Evolutionary conservation across 2,888 invertebrate genomes (phyloP), one percentile per base, ranked within the genome.

Genomic region (Phortica magna): DNA sequence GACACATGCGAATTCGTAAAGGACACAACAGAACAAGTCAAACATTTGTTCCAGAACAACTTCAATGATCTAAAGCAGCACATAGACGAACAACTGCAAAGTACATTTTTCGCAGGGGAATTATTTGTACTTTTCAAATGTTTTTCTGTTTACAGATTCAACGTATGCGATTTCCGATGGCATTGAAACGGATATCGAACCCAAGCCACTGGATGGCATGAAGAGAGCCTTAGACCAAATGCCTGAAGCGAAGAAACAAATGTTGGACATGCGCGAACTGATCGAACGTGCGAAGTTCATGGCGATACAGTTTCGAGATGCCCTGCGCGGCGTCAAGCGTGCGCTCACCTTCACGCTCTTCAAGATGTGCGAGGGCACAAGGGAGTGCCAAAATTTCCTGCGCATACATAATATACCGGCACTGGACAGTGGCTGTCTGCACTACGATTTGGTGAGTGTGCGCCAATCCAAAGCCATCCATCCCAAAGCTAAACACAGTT

Each of bases 1-100:
- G 97, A 97, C 92, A 93, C 94, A 53, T 93, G 94, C 82, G 93
- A 93, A 71, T 97, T 94, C 92, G 92, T 97, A 82, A 93, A 94
- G 85, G 93, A 94, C 77, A 96, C 96, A 61, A 94, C 95, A 88
- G 91, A 92, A 84, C 95, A 96, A 91, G 93, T 96, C 84, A 92
- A 94, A 83, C 94, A 94, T 88, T 92, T 97, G 79, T 93, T 97
- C 81, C 93, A 94, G 76, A 92, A 91, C 75, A 97, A 97, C 93
- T 97, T 95, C 92, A 89, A 93, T 53, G 95, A 96, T 91, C 93
- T 97, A 75, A 93, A 95, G 83, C 88, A 90, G 57, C 93, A 93
- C 67, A 93, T 97, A 78, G 93, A 94, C 85, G 92, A 93, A 67
- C 94, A 95, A 84, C 93, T 97, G 19, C 93, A 94, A 81, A 93